These are phyloP conservation scores for Cantharis rufa DNA, from an alignment of 2,888 invertebrate species.

Conservation along the genomic window DNA sequence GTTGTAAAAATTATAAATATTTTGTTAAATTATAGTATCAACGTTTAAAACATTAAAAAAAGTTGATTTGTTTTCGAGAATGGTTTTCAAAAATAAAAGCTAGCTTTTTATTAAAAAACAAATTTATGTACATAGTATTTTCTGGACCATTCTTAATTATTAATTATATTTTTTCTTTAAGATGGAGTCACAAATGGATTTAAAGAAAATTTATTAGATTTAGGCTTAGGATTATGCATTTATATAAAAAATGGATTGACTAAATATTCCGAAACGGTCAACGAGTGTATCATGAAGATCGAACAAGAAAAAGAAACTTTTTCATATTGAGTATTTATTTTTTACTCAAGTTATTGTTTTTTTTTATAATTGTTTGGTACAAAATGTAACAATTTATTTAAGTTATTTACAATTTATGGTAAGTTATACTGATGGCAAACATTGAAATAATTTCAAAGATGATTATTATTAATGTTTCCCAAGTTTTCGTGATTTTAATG, in stretches of 20 bases:
- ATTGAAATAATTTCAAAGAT: not conserved
- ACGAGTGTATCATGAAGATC: conserved; percentile 26
- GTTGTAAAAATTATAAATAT: too few species aligned
- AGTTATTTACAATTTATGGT: too few species aligned
- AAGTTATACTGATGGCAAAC: not conserved
- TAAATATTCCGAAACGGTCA: conserved; percentile 23
- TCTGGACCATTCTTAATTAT: not conserved
- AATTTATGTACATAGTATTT: too few species aligned
- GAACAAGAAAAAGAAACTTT: conserved; percentile 29
- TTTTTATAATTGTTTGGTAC: not conserved
- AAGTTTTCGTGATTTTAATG: not conserved
- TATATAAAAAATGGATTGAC: conserved; percentile 34
- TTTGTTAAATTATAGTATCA: too few species aligned
- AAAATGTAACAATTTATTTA: not conserved
- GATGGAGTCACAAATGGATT: conserved; percentile 7
- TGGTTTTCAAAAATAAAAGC: too few species aligned
- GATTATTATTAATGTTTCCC: not conserved
- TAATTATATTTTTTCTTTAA: not conserved
- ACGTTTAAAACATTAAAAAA: too few species aligned
- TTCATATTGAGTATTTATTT: not conserved
- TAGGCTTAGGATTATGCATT: conserved; percentile 33
- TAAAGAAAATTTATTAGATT: conserved; percentile 27
- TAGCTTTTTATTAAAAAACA: too few species aligned
- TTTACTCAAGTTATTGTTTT: not conserved
- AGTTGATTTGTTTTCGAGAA: too few species aligned